These are phyloP conservation scores for Tamias sibiricus DNA, from an alignment of 2,113 vertebrate genomes.

Conservation along the genomic window DNA sequence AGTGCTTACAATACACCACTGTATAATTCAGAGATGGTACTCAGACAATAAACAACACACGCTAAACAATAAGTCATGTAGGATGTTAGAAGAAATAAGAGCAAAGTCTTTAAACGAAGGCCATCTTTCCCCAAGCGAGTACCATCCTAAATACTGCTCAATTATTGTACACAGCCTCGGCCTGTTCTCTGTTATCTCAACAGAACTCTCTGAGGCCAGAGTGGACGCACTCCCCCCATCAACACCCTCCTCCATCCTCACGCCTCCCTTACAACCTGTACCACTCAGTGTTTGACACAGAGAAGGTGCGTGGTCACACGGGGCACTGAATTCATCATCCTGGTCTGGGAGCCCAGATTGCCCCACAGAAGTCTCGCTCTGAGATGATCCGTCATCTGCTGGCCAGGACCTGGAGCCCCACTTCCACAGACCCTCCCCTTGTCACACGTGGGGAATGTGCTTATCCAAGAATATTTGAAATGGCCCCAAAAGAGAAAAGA, in stretches of 20 bases:
- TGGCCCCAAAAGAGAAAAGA: neutral
- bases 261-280: neutral
- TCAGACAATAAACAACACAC: neutral
- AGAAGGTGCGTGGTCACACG: neutral
- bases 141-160: neutral
- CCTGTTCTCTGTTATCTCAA: neutral
- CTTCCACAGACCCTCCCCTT: neutral
- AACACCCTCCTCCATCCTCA: neutral
- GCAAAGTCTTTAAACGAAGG: neutral
- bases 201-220: neutral
- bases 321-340: neutral
- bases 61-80: neutral
- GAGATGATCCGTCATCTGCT: neutral
- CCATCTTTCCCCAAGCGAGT: no score
- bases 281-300: neutral
- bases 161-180: rapidly evolving
- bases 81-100: neutral
- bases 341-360: neutral
- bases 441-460: neutral
- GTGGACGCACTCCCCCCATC: neutral
- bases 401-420: no score
- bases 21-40: neutral
- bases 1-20: neutral
- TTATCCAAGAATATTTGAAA: neutral
- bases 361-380: neutral